Conservation (phyloP, 2,797 vertebrate species). For the Falco berigora region DNA sequence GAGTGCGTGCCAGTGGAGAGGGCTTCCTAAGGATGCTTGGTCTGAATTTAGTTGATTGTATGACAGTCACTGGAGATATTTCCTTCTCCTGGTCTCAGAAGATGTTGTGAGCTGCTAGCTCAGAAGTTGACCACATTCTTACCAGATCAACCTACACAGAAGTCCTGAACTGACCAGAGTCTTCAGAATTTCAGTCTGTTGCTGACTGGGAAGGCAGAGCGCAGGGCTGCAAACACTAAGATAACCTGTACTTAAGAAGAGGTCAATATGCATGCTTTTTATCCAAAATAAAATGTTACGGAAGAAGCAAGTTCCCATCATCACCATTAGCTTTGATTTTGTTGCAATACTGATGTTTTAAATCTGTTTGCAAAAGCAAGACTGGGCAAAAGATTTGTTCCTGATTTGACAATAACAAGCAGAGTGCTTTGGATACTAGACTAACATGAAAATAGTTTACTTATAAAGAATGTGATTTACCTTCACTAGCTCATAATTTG, state of each 20-base stretch:
- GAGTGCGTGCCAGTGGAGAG: background rate
- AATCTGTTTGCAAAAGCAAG: constrained; percentile 7
- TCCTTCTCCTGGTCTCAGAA: background rate
- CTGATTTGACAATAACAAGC: background rate
- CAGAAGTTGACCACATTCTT: background rate
- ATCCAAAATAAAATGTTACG: background rate
- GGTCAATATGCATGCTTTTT: background rate
- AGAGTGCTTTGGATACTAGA: background rate
- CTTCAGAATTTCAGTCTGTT: background rate
- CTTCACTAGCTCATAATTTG: background rate
- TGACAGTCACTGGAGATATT: background rate
- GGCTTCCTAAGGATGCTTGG: background rate
- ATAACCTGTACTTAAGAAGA: background rate
- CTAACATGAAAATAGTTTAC: background rate
- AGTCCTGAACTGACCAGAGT: background rate
- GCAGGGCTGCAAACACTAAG: background rate
- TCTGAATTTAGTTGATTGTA: background rate
- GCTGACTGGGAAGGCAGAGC: background rate
- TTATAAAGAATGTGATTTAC: background rate
- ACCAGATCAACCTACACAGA: background rate
- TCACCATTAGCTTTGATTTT: background rate
- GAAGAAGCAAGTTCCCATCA: background rate
- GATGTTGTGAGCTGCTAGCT: background rate
- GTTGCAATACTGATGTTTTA: background rate
- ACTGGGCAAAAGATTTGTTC: background rate